Evolutionary conservation across 2,797 vertebrate species (phyloP), one percentile per base, ranked within the genome.

Genomic region (Falco cherrug): DNA sequence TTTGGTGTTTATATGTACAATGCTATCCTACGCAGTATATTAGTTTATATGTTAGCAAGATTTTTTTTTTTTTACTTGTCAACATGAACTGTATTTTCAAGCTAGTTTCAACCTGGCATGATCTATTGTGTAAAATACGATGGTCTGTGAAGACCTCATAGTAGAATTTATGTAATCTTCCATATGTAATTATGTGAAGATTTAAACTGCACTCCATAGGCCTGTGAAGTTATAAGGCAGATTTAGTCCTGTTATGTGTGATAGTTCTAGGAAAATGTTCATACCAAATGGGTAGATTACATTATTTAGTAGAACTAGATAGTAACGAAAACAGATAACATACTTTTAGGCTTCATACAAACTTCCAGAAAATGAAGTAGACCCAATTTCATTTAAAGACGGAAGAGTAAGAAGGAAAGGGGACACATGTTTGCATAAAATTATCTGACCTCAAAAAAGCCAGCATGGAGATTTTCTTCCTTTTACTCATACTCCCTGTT

Each of bases 221-320:
- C 61, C 85, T 90, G 43, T 84, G 94, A 94, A 95, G 69, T 96
- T 96, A 73, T 64, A 95, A 75, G 78, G 39, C 59, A 73, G 31
- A 69, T 76, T 81, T 81, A 54, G 19, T 57, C 47, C 21, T 19
- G 16, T 61, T 78, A 64, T 0, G 0, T 59, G 35, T 73, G 65
- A 78, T 28, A 81, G 37, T 77, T 75, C 64, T 51, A 19, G 28
- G 35, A 81, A 80, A 95, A 71, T 54, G 78, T 70, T 82, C 74
- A 43, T 79, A 51, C 8, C 48, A 80, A 61, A 87, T 15, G 31
- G 24, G 51, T 89, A 91, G 61, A 59, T 78, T 76, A 14, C 12
- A 29, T 60, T 83, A 43, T 10, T 79, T 61, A 91, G 37, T 39
- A 87, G 43, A 74, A 83, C 13, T 22, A 35, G 26, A n/a, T 21